These are phyloP conservation scores for Exocentrus adspersus DNA, from an alignment of 2,888 invertebrate species.

Conservation along the genomic window DNA sequence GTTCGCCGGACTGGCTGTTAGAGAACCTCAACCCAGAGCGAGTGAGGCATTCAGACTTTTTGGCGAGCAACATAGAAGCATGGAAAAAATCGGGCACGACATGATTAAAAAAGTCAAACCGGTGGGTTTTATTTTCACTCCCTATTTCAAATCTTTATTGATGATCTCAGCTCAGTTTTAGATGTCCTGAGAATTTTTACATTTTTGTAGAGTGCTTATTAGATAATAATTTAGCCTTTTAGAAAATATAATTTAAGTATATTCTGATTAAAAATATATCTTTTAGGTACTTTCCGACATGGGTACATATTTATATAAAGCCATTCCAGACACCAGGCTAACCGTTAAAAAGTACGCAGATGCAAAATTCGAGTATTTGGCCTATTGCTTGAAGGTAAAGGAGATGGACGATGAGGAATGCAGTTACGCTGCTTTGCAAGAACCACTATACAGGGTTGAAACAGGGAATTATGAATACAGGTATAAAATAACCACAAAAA, in stretches of 20 bases:
- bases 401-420: slow-evolving; percentile 99
- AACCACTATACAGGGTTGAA: slow-evolving; percentile 96
- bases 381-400: slow-evolving; percentile 98
- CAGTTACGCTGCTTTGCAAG: slow-evolving; percentile 90
- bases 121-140: slow-evolving; percentile 64
- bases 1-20: slow-evolving; percentile 92
- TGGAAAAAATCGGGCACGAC: slow-evolving; percentile 89
- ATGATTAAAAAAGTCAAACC: slow-evolving; percentile 94
- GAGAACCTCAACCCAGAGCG: slow-evolving; percentile 94
- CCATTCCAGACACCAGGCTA: slow-evolving; percentile 96
- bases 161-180: too few species aligned
- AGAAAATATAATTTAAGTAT: too few species aligned
- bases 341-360: slow-evolving; percentile 99
- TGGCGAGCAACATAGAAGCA: slow-evolving; percentile 91
- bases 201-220: too few species aligned
- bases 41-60: slow-evolving; percentile 95
- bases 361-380: slow-evolving; percentile 98
- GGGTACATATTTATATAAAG: slow-evolving; percentile 96
- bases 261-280: too few species aligned
- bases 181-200: too few species aligned
- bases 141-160: too few species aligned
- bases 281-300: slow-evolving; percentile 91
- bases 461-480: slow-evolving; percentile 99
- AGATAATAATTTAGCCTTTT: too few species aligned
- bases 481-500: slow-evolving; percentile 39